Percentiles rank a stretch among this genome's conserved stretches.
phyloP scores from a whole-genome alignment of 2,888 invertebrate species.

The Caenorhabditis imperialis region DNA sequence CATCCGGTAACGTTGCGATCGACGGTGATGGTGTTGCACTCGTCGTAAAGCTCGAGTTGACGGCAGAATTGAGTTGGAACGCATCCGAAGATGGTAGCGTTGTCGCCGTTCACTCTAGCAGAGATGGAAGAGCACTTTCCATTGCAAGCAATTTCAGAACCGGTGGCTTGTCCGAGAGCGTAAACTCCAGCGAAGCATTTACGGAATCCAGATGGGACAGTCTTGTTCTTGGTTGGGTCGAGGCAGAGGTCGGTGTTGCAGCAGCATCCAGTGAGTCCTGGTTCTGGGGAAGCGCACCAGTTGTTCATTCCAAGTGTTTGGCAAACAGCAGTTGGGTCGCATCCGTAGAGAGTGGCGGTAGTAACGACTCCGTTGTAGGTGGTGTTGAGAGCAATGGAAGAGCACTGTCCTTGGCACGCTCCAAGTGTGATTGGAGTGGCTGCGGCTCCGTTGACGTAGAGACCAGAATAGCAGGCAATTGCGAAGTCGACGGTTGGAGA shows the following conservation, averaged over 20 bases:
- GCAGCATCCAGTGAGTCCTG: slow-evolving; percentile 63
- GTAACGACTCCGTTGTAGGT: slow-evolving; percentile 20
- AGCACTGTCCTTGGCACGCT: slow-evolving; percentile 62
- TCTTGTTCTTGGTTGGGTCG: slow-evolving; percentile 60
- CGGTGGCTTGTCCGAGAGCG: slow-evolving; percentile 49
- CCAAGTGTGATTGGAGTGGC: slow-evolving; percentile 45
- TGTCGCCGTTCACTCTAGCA: slow-evolving; percentile 33
- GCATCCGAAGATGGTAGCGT: slow-evolving; percentile 58
- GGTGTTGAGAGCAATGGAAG: slow-evolving; percentile 55
- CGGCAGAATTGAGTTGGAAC: slow-evolving; percentile 55
- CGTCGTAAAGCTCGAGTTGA: slow-evolving; percentile 58
- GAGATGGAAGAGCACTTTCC: slow-evolving; percentile 62
- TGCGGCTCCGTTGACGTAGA: slow-evolving; percentile 56
- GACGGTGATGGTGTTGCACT: slow-evolving; percentile 40
- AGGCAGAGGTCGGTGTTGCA: slow-evolving; percentile 61
- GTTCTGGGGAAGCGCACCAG: slow-evolving; percentile 51
- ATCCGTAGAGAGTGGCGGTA: slow-evolving; percentile 58
- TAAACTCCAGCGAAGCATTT: slow-evolving; percentile 61
- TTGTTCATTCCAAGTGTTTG: slow-evolving; percentile 48
- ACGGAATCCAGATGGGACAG: slow-evolving; percentile 48
- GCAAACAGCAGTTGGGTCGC: slow-evolving; percentile 62
- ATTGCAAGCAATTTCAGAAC: slow-evolving; percentile 53
- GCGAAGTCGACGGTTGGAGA: slow-evolving; percentile 45
- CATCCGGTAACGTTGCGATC: slow-evolving; percentile 56
- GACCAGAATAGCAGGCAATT: slow-evolving; percentile 64